These are phyloP conservation scores for Urocyon cinereoargenteus DNA, from an alignment of 2,797 vertebrate genomes.

Conservation along the genomic window DNA sequence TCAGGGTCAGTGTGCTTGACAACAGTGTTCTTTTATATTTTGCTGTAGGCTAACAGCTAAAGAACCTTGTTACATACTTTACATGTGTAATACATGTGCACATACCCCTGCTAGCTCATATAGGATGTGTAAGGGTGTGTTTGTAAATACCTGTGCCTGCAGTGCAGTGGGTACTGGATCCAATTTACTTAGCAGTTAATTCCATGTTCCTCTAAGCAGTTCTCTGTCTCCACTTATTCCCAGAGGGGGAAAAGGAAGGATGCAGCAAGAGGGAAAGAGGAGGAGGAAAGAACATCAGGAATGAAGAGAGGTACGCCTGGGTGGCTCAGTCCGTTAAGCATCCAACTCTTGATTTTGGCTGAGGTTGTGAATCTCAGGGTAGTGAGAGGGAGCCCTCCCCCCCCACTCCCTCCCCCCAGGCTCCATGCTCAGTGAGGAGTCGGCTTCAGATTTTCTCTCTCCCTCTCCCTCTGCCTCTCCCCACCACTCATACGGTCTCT, in stretches of 20 bases:
- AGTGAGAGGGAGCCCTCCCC: neutral
- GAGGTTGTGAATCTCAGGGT: neutral
- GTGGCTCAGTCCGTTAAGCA: neutral
- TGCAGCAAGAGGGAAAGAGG: neutral
- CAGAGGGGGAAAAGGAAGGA: neutral
- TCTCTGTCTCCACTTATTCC: neutral
- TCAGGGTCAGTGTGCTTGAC: neutral
- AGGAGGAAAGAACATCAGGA: neutral
- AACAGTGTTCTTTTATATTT: neutral
- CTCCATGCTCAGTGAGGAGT: neutral
- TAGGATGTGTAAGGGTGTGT: neutral
- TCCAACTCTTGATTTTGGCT: neutral
- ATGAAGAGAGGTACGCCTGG: neutral
- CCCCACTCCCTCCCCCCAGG: no score
- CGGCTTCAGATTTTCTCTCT: neutral
- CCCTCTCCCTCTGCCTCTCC: neutral
- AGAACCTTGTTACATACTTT: neutral
- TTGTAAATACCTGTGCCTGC: neutral
- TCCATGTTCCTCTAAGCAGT: neutral
- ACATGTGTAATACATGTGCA: neutral
- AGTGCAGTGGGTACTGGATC: neutral
- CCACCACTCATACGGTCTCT: accelerated
- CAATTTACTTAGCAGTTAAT: neutral
- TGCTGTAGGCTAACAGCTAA: neutral
- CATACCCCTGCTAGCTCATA: no score